Evolutionary conservation across 2,113 vertebrate species (phyloP).

Genomic region (Alethe diademata): DNA sequence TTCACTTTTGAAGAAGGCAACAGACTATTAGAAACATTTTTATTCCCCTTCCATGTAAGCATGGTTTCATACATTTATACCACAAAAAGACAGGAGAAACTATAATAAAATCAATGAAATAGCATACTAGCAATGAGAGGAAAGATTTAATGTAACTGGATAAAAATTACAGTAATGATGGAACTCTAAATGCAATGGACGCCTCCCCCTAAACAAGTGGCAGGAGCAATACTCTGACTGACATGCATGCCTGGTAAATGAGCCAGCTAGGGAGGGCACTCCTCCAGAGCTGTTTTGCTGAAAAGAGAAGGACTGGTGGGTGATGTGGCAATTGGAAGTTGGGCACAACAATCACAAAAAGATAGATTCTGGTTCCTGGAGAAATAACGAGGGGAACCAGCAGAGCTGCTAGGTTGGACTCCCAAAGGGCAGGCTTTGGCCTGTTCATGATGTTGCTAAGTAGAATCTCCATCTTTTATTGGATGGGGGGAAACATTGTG

Average conservation of each 20-base stretch:
- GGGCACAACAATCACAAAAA: background rate
- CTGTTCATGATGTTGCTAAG: background rate
- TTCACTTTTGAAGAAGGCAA: background rate
- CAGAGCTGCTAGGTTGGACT: fast-evolving
- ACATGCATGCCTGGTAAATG: background rate
- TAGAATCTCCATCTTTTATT: background rate
- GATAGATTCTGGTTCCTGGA: background rate
- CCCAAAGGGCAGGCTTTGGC: background rate
- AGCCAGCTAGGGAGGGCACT: background rate
- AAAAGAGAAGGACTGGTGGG: background rate
- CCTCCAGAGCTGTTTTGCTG: background rate
- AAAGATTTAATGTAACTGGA: background rate
- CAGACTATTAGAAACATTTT: background rate
- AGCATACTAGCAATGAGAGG: background rate
- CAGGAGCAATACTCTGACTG: background rate
- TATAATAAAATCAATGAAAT: background rate
- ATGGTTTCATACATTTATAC: background rate
- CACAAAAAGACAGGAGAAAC: background rate
- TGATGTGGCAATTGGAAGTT: background rate
- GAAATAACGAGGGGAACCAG: fast-evolving
- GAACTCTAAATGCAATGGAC: background rate
- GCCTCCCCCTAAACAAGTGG: background rate
- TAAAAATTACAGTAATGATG: background rate
- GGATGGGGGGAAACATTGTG: background rate
- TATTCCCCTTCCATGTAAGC: background rate